Evolutionary conservation across 2,113 vertebrate genomes (phyloP), one percentile per base, ranked within the genome.

Genomic region (Puffinus mauretanicus): DNA sequence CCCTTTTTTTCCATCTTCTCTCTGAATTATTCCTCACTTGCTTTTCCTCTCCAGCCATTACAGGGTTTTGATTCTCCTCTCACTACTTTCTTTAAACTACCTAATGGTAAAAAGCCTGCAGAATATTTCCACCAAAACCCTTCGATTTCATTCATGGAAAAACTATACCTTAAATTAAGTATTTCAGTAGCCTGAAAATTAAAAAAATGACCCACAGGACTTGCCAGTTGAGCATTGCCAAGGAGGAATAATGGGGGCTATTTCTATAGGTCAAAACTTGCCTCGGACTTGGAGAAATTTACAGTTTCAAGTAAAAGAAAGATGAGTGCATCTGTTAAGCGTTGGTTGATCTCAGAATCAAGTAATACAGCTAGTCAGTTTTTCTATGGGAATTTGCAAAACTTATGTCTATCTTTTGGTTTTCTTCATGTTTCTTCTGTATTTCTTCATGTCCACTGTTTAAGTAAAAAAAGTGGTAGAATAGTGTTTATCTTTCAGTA

Each of bases 321-420:
- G 76, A 80, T 38, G 24, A 62, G 49, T 75, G 25, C 25, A 4
- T 18, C 13, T 49, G 57, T 36, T 83, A 79, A 88, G 80, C 6
- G 2, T 29, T 66, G 42, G 2, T 1, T 86, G 69, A 57, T n/a
- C 55, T 73, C 60, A 42, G 72, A 91, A 65, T 36, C 18, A 49
- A 54, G 16, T n/a, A 61, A 38, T 29, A 51, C 32, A 76, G 15
- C 29, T 8, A 36, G 24, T 9, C 67, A 4, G 18, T 2, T 52
- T 60, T 91, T 60, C 25, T 27, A 3, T 8, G 22, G 65, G 47
- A 75, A 61, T 52, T 34, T 44, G 55, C 18, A 82, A 82, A 96
- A 58, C 3, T 2, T 24, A 0, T 2, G 0, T 11, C 21, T 66
- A 4, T 13, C 25, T 58, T 51, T 24, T 66, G 24, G 3, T 3